Evolutionary conservation across 2,888 invertebrate genomes (phyloP), one percentile per base, ranked within the genome.

Genomic region (Brachyptera risi): DNA sequence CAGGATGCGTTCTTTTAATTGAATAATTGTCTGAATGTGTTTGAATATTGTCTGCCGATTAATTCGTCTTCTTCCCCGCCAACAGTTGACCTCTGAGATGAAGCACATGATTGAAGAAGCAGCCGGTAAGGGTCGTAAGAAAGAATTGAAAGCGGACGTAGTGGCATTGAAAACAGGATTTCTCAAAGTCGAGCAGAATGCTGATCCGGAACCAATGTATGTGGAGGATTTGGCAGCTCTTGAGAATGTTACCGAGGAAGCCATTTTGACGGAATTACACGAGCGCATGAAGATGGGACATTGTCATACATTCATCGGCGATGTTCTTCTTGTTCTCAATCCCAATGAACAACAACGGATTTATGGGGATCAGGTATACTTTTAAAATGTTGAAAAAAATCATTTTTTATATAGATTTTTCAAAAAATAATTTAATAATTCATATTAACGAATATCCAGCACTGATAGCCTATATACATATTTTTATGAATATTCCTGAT

Each of bases 161-260:
- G 50, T 59, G 49, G 37, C 49, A 15, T 58, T 66, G 21, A 59
- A 62, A 15, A 60, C 56, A 31, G 63, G 59, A 21, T 57, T 57
- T 54, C 58, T 65, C 26, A 50, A 63, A 42, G 23, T 56, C n/a
- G 57, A 56, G 54, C 54, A 60, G 56, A 70, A 70, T 1, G 74
- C 76, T 21, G 80, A 82, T 61, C 80, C 85, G 5, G 87, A 90
- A 70, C 80, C 81, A 1, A 88, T 93, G 87, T 83, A 85, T 70
- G 85, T 86, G 1, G 93, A 93, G 77, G 92, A 93, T 76, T 77
- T 93, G 64, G 91, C 92, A 0, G 88, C 88, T 2, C 74, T 93
- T 50, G 88, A 90, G 65, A 77, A 79, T 61, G 77, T 91, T 3
- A 83, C 82, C n/a, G 92, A 92, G 72, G 87, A 88, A 58, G 76